A percentile compares a stretch with the other conserved stretches of the same genome.
Evolutionary conservation across 2,888 invertebrate genomes (phyloP).

Genomic region (Aphidius colemani): DNA sequence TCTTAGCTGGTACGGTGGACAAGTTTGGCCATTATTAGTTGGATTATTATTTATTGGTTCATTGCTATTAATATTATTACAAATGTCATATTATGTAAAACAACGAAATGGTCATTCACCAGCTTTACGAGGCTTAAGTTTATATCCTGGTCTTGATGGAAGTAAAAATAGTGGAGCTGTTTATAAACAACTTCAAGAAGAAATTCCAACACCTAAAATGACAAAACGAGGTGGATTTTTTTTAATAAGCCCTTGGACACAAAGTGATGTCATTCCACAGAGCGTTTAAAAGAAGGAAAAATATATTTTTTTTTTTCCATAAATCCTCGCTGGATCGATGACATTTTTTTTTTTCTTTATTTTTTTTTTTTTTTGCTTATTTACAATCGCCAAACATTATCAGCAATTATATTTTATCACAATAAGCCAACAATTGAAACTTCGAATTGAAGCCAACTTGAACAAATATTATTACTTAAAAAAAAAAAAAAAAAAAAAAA

Average conservation of each 20-base stretch:
- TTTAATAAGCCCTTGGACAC: constrained; percentile 69
- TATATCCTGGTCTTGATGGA: constrained; percentile 54
- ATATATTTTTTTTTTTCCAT: not conserved
- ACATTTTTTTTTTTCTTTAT: not conserved
- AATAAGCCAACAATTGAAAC: too few relatives aligned
- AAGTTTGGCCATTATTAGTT: constrained; percentile 47
- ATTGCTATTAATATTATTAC: constrained; percentile 42
- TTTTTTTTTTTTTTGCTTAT: too few relatives aligned
- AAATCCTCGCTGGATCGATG: not conserved
- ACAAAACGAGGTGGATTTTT: constrained; percentile 66
- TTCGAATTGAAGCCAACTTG: too few relatives aligned
- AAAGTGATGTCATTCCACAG: constrained; percentile 68
- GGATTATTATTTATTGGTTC: constrained; percentile 43
- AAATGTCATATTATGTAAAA: constrained; percentile 45
- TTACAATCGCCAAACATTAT: too few relatives aligned
- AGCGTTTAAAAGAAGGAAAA: constrained; percentile 61
- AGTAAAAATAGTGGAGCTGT: constrained; percentile 77
- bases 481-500: too few relatives aligned
- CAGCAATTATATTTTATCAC: too few relatives aligned
- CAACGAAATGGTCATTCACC: constrained; percentile 51
- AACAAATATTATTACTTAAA: too few relatives aligned
- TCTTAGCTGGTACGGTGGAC: constrained; percentile 42
- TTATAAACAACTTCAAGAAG: constrained; percentile 79
- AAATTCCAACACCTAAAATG: constrained; percentile 71
- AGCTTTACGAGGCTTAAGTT: constrained; percentile 55